These are phyloP conservation scores for Platerodrilus igneus DNA, from an alignment of 2,888 invertebrate genomes.

Conservation along the genomic window DNA sequence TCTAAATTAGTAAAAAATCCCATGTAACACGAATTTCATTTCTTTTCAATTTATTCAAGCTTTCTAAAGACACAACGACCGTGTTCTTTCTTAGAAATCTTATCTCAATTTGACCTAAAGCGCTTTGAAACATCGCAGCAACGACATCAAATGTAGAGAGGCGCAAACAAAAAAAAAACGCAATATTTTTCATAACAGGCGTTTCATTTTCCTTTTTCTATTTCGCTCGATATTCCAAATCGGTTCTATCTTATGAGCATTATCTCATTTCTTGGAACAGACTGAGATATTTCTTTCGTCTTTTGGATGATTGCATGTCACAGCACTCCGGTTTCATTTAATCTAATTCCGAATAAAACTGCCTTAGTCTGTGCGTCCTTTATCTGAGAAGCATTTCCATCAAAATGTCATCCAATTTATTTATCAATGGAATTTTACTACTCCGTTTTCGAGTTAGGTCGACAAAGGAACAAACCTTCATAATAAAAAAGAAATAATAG, in stretches of 20 bases:
- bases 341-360: constrained; percentile 25
- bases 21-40: too few species aligned
- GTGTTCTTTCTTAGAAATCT: too few species aligned
- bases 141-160: too few species aligned
- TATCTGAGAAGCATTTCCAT: constrained; percentile 23
- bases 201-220: constrained; percentile 18
- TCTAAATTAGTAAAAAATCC: too few species aligned
- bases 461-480: too few species aligned
- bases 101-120: too few species aligned
- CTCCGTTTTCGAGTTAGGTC: constrained; percentile 11
- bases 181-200: constrained; percentile 19
- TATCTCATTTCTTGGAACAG: constrained; percentile 16
- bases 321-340: constrained; percentile 23
- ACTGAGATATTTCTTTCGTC: constrained; percentile 13
- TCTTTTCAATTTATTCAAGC: too few species aligned
- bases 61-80: too few species aligned
- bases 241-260: constrained; percentile 15
- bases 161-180: too few species aligned
- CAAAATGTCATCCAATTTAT: constrained; percentile 25
- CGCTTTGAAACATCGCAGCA: too few species aligned
- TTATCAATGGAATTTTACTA: constrained; percentile 21
- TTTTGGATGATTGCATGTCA: constrained; percentile 23
- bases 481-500: too few species aligned
- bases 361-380: constrained; percentile 23
- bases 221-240: constrained; percentile 22